phyloP scores from a whole-genome alignment of 2,113 vertebrate genomes.

The Bubalus kerabau region DNA sequence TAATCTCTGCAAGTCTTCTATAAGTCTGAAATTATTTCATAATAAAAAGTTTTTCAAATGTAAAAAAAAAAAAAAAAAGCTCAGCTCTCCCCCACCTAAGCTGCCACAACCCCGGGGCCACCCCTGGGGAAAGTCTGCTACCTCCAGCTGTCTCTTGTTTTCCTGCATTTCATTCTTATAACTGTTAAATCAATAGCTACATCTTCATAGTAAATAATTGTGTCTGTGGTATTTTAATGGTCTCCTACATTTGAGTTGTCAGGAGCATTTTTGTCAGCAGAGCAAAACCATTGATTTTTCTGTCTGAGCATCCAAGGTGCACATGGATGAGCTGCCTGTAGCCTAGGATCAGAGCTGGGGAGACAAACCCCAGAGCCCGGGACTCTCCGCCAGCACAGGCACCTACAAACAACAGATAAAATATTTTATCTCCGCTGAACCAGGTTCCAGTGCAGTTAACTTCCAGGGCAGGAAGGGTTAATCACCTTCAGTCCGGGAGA shows the following conservation, averaged over 20 bases:
- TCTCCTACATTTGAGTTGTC: neutral
- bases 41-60: neutral
- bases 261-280: slow-evolving; percentile 28
- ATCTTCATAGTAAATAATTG: slow-evolving; percentile 32
- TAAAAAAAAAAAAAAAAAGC: neutral
- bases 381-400: slow-evolving; percentile 9
- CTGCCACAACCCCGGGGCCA: too few species aligned
- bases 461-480: neutral
- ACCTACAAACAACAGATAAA: slow-evolving; percentile 37
- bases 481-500: neutral
- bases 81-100: neutral
- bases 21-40: neutral
- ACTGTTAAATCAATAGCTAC: slow-evolving; percentile 49
- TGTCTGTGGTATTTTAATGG: slow-evolving; percentile 62
- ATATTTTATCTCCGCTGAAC: slow-evolving; percentile 35
- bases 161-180: neutral
- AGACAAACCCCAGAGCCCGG: slow-evolving; percentile 44
- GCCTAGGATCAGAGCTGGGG: slow-evolving; percentile 50
- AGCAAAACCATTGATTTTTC: slow-evolving; percentile 58
- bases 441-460: slow-evolving; percentile 31
- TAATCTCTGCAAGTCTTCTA: neutral
- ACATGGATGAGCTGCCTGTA: neutral
- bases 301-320: neutral
- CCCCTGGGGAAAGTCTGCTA: neutral
- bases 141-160: neutral